Base-by-base conservation (phyloP, 1,140 invertebrate genomes). In the Periplaneta americana region DNA sequence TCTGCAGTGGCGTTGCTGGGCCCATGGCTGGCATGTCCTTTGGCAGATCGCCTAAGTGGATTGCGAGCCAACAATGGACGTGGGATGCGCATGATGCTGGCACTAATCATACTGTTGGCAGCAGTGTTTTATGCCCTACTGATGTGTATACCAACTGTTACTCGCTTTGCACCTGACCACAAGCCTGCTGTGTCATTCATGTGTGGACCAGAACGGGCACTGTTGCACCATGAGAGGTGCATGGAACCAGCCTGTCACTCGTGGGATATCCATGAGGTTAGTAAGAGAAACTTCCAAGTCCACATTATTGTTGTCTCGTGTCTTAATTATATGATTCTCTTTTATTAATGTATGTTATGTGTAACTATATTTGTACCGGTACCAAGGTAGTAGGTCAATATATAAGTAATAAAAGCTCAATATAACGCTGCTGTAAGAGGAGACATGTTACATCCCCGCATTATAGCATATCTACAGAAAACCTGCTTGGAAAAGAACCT, bases 201-300 rank as follows among this genome's bases (percentile, higher is more conserved):
- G 81, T 95, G 94, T 85, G 91, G 94, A 84, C 86, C 87, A 34
- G 86, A 90, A 22, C 92, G 93, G 4, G 93, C 92, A 2, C 90
- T 91, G 48, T 89, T 95, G 18, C 90, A 93, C 84, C 93, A 95
- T 86, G 92, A 95, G 84, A 90, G 91, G 33, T 94, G 93, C 85
- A 88, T 89, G 13, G 89, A 90, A 66, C 90, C 89, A 84, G 89
- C 88, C 8, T 95, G 93, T 85, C 91, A 92, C 82, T 87, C 90
- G 35, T 94, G 93, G 93, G 85, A 88, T 22, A 89, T 91, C 8
- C 90, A 91, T 75, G 92, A 91, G 87, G 89, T 90, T 82, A 34
- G 1, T n/a, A 17, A 22, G 15, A 75, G 75, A 75, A 34, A n/a
- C n/a, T n/a, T n/a, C n/a, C n/a, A n/a, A n/a, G n/a, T n/a, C n/a